Conservation (phyloP, 2,113 vertebrate genomes). For the Cinclus mexicanus region DNA sequence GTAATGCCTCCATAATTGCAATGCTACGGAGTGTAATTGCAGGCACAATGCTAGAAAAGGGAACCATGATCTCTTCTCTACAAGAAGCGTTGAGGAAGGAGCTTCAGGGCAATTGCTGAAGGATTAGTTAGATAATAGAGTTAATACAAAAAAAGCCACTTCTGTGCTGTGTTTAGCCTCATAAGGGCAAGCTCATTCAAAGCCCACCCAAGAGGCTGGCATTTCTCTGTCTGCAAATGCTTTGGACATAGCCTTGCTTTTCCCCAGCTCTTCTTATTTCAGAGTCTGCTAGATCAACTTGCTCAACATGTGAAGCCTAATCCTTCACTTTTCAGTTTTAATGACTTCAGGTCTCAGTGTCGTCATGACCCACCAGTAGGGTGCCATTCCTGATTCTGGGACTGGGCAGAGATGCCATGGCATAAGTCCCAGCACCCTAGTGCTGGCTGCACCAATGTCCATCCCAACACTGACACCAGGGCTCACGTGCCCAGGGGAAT, state of each 20-base stretch:
- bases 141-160: not conserved
- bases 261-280: not conserved
- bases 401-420: not conserved
- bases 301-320: not conserved
- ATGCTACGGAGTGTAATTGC: slow-evolving; percentile 15
- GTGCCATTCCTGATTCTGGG: not conserved
- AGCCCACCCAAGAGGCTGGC: not conserved
- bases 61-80: not conserved
- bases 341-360: not conserved
- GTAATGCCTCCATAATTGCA: slow-evolving; percentile 33
- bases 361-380: fast-evolving
- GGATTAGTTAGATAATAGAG: not conserved
- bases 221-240: not conserved
- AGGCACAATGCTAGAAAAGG: not conserved
- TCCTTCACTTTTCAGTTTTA: not conserved
- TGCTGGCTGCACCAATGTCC: not conserved
- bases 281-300: not conserved
- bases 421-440: too few species aligned
- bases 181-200: not conserved
- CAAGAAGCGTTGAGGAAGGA: not conserved
- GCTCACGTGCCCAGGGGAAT: not conserved
- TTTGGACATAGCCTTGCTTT: not conserved
- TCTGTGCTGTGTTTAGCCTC: not conserved
- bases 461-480: not conserved
- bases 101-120: not conserved